phyloP scores from a whole-genome alignment of 2,888 invertebrate genomes.

The Antheraea yamamai region DNA sequence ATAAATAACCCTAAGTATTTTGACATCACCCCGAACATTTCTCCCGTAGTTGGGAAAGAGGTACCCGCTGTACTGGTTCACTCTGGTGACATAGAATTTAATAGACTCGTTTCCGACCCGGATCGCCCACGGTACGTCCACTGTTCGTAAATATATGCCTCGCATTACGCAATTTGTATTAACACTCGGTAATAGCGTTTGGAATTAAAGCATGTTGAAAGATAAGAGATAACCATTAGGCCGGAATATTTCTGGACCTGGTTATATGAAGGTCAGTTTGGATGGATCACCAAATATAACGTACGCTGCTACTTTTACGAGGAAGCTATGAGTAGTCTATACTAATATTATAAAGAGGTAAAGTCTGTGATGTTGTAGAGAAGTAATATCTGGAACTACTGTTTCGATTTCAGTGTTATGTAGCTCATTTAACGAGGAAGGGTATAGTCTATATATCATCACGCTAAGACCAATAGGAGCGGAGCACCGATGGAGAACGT shows the following conservation, averaged over 20 bases:
- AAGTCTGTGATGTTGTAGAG: too few species aligned
- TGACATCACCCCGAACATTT: constrained; percentile 20
- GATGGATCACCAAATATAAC: constrained; percentile 23
- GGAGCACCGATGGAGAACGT: too few species aligned
- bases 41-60: constrained; percentile 43
- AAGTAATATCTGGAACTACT: too few species aligned
- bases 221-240: constrained; percentile 32
- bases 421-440: too few species aligned
- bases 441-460: too few species aligned
- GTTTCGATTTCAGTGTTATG: too few species aligned
- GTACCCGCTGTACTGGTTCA: constrained; percentile 34
- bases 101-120: constrained; percentile 51
- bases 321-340: neutral
- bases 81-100: constrained; percentile 59
- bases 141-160: constrained; percentile 69
- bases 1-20: constrained; percentile 22
- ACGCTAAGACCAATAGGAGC: too few species aligned
- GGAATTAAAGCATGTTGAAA: constrained; percentile 50
- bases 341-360: too few species aligned
- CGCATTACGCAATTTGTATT: constrained; percentile 64
- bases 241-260: constrained; percentile 38
- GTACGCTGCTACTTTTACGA: neutral
- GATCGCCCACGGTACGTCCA: constrained; percentile 74
- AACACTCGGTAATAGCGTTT: constrained; percentile 41
- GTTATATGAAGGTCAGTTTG: constrained; percentile 26